phyloP scores from a whole-genome alignment of 2,888 invertebrate species.

The Isotomurus palustris region DNA sequence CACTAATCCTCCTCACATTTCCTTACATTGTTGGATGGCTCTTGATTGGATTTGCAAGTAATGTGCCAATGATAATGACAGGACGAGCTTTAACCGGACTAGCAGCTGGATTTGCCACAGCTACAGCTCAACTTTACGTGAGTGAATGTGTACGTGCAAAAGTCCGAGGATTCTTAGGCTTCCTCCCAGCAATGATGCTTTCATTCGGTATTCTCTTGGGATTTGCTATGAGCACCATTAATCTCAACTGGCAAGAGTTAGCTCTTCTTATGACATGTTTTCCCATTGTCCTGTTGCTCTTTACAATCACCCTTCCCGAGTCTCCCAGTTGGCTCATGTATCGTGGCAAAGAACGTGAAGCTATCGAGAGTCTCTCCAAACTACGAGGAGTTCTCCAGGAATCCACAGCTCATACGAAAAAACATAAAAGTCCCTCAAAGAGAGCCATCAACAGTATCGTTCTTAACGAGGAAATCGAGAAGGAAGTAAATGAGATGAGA shows the following conservation, averaged over 20 bases:
- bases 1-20: constrained; percentile 55
- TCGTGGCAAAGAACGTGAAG: constrained; percentile 53
- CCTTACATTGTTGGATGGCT: constrained; percentile 64
- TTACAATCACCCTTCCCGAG: constrained; percentile 60
- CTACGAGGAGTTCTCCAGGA: constrained; percentile 50
- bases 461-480: constrained; percentile 35
- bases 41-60: constrained; percentile 58
- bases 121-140: constrained; percentile 63
- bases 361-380: constrained; percentile 55
- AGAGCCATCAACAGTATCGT: not conserved
- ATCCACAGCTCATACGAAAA: not conserved
- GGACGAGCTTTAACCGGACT: constrained; percentile 68
- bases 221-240: constrained; percentile 52
- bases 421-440: too few species aligned
- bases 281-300: constrained; percentile 54
- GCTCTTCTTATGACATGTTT: constrained; percentile 56
- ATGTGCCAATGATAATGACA: constrained; percentile 59
- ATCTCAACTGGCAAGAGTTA: constrained; percentile 46
- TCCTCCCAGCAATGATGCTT: constrained; percentile 61
- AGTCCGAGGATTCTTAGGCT: constrained; percentile 63
- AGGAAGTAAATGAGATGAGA: constrained; percentile 17
- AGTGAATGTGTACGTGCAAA: constrained; percentile 63
- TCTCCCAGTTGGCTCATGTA: constrained; percentile 60
- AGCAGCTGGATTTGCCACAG: constrained; percentile 59
- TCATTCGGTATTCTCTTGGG: constrained; percentile 61